Base-by-base conservation (phyloP, 1,140 invertebrate species). In the Polypedilum pembai region DNA sequence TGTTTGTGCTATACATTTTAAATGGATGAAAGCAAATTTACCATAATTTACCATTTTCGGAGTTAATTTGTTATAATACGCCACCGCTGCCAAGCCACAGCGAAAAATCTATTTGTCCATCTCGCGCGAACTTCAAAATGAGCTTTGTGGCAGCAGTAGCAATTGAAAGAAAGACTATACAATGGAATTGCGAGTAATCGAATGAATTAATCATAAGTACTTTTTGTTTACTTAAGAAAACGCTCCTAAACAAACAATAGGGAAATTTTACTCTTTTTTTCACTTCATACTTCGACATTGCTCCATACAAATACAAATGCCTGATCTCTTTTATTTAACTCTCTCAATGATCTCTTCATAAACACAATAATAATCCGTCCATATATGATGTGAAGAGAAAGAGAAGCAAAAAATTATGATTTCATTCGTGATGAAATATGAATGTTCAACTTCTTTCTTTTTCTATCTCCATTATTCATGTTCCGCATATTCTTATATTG, bases 171-270 rank as follows among this genome's bases (percentile, higher is more conserved):
- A 56, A 69, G 65, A 69, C 17, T 20, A 8, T 10, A 69, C 65
- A 69, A 69, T 69, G 65, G 65, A 69, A 18, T 69, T 69, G 65
- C 20, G 20, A 20, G 65, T 21, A 69, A 69, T 69, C 65, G 65
- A 69, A 69, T 69, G 65, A 69, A 69, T 69, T 69, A 69, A 69
- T 69, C 65, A 69, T 69, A n/a, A 20, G 17, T 18, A 20, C 7
- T 69, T 10, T 18, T 20, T 69, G 65, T 69, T 69, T 69, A 69
- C 65, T 18, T 69, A 20, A 69, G 63, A 69, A 69, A 69, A 69
- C 17, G 18, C 17, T 21, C 18, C 7, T 69, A 21, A 20, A 5
- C 24, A 33, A 69, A 69, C 65, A 69, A 69, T 69, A 69, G 65
- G 17, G 20, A 21, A 69, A 69, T 18, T 69, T 69, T 56, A 12